phyloP scores from a whole-genome alignment of 2,797 vertebrate genomes.

The Eulemur coronatus region DNA sequence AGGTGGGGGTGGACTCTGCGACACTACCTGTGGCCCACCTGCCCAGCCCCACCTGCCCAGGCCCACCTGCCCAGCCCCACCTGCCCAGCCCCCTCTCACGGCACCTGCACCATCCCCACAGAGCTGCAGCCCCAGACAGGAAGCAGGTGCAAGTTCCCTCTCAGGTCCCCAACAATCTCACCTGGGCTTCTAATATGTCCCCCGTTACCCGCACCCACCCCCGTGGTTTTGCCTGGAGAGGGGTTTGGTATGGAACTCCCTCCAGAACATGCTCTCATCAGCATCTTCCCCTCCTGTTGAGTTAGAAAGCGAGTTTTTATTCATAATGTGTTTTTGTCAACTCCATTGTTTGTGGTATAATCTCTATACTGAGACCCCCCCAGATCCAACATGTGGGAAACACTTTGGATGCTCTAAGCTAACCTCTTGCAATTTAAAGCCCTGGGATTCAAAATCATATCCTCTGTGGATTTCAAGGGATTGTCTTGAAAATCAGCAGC shows the following conservation, averaged over 20 bases:
- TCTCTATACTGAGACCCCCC: background rate
- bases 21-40: background rate
- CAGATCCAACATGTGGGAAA: background rate
- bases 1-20: background rate
- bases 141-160: background rate
- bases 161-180: background rate
- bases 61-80: background rate
- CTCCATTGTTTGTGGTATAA: background rate
- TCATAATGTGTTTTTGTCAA: background rate
- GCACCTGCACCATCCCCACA: too few species aligned
- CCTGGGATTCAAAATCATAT: background rate
- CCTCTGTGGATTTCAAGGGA: background rate
- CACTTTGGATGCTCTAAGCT: background rate
- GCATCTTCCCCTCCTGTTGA: background rate
- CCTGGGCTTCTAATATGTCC: background rate
- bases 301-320: background rate
- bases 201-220: fast-evolving
- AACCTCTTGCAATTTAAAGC: background rate
- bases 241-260: too few species aligned
- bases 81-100: background rate
- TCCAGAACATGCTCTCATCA: background rate
- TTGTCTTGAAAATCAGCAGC: background rate
- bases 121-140: background rate
- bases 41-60: too few species aligned
- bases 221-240: too few species aligned